A percentile compares a stretch with the other conserved stretches of the same genome.
phyloP scores from a whole-genome alignment of 2,113 vertebrate genomes.

The Hippocampus abdominalis region DNA sequence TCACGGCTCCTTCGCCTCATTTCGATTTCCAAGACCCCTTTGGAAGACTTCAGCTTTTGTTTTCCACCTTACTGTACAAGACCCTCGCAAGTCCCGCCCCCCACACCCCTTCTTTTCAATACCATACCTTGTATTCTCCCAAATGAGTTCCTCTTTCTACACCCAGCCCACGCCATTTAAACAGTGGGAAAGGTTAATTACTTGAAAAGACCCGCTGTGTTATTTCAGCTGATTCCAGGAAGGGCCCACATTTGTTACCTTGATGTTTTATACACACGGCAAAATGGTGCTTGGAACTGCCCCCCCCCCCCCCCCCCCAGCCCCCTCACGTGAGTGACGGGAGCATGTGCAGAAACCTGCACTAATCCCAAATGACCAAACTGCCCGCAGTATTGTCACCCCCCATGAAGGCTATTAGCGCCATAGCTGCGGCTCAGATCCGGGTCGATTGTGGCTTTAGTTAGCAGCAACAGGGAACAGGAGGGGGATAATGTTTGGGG shows the following conservation, averaged over 20 bases:
- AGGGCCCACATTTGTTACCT: constrained; percentile 55
- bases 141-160: constrained; percentile 26
- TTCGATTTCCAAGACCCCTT: constrained; percentile 26
- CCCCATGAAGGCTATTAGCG: constrained; percentile 59
- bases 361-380: constrained; percentile 53
- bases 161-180: constrained; percentile 52
- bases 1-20: constrained; percentile 27
- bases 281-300: constrained; percentile 19
- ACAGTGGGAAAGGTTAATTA: constrained; percentile 69
- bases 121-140: constrained; percentile 46
- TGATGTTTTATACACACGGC: not conserved
- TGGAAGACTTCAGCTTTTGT: constrained; percentile 46
- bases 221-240: constrained; percentile 64
- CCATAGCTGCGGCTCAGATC: constrained; percentile 51
- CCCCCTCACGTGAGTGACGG: constrained; percentile 56
- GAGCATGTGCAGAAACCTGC: constrained; percentile 45
- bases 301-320: constrained; percentile 42
- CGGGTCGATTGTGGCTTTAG: constrained; percentile 46
- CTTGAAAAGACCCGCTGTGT: constrained; percentile 62
- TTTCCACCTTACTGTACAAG: constrained; percentile 22
- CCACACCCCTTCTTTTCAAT: constrained; percentile 45
- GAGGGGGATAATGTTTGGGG: constrained; percentile 12
- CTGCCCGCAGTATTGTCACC: constrained; percentile 23
- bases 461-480: constrained; percentile 21
- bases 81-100: constrained; percentile 15